Conservation (phyloP, 2,888 invertebrate genomes). For the Oasisia sp. region DNA sequence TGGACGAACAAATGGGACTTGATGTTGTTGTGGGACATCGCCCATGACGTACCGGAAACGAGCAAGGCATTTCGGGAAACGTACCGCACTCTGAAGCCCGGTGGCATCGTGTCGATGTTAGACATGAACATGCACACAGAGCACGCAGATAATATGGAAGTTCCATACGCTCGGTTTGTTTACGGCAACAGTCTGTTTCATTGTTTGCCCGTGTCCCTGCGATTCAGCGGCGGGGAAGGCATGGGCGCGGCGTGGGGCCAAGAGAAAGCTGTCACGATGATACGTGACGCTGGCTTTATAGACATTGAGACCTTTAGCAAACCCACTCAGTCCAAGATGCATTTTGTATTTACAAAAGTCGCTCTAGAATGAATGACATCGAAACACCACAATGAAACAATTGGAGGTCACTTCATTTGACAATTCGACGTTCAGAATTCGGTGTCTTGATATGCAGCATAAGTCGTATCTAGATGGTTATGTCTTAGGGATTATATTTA, state of each 20-base stretch:
- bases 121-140: conserved; percentile 26
- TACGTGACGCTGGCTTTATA: not conserved
- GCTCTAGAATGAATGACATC: not conserved
- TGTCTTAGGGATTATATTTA: no score
- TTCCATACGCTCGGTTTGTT: not conserved
- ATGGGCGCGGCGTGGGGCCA: conserved; percentile 32
- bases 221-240: conserved; percentile 25
- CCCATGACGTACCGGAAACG: not conserved
- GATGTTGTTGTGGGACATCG: not conserved
- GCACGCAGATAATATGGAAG: conserved; percentile 19
- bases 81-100: not conserved
- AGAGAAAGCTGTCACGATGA: conserved; percentile 1
- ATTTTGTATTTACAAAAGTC: not conserved
- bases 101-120: conserved; percentile 23
- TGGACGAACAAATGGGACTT: not conserved
- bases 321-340: not conserved
- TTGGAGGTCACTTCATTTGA: no score
- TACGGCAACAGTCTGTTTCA: conserved; percentile 29
- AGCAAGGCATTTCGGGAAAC: not conserved
- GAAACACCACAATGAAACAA: no score
- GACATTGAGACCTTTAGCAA: not conserved
- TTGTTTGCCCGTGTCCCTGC: conserved; percentile 33
- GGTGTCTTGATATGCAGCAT: no score
- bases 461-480: no score
- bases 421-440: no score